Evolutionary conservation across 2,113 vertebrate species (phyloP).

Genomic region (Stomatorhinus ivindoensis): DNA sequence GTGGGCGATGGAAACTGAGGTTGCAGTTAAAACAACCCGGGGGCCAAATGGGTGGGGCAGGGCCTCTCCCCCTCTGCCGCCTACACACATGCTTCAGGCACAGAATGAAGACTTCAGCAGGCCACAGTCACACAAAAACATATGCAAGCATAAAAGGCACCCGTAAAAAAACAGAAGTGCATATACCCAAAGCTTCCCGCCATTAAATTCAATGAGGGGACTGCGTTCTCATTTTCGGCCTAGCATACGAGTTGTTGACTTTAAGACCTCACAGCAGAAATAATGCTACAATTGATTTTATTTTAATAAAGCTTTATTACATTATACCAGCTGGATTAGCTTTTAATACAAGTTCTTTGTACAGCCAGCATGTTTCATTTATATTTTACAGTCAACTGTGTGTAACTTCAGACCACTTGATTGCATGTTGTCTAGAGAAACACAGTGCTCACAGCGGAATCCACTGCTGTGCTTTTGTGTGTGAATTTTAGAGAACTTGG

Average conservation of each 20-base stretch:
- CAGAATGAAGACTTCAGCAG: constrained; percentile 11
- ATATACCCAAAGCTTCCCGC: neutral
- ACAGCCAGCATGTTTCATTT: constrained; percentile 2
- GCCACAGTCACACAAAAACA: neutral
- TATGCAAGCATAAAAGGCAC: neutral
- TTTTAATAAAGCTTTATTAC: neutral
- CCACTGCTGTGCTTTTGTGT: neutral
- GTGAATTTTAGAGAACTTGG: neutral
- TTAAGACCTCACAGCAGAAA: neutral
- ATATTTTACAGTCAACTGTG: neutral
- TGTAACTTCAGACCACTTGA: neutral
- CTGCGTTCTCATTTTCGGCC: neutral
- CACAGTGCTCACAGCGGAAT: neutral
- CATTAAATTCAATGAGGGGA: neutral
- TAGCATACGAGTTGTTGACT: neutral
- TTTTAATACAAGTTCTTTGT: neutral
- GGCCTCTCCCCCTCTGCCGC: neutral
- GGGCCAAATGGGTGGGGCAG: neutral
- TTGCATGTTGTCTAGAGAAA: neutral
- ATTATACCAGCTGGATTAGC: neutral
- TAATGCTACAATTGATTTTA: neutral
- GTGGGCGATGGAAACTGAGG: constrained; percentile 13
- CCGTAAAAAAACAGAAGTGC: neutral
- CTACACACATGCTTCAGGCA: neutral
- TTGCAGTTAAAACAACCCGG: neutral